Evolutionary conservation across 2,888 invertebrate species (phyloP), one percentile per base, ranked within the genome.

Genomic region (Frankliniella fusca): DNA sequence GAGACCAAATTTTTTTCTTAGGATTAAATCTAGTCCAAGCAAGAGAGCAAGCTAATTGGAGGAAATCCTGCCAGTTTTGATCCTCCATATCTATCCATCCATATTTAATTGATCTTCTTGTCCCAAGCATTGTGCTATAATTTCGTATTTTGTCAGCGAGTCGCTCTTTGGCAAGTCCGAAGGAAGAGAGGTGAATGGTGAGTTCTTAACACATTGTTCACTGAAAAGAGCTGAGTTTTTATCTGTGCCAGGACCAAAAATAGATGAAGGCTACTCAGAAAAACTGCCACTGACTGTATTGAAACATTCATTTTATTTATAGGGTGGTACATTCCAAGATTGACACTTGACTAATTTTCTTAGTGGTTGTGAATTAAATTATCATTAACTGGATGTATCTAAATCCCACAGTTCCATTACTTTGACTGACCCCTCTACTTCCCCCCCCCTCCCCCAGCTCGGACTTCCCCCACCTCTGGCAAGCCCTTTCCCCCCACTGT

Each of bases 201-300:
- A 54, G 12, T 9, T 54, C 54, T 9, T 15, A 15, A 54, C 15
- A 54, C 18, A 54, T 54, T 15, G 54, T 12, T 15, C 54, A 15
- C 70, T 70, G 70, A 70, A 70, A 70, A 23, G 70, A 70, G 70
- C 70, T n/a, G 10, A 70, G 23, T 70, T 20, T n/a, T 70, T 70
- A 9, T 23, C n/a, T 70, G 70, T 70, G 70, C 70, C 70, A 70
- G 23, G 70, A 70, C 70, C 70, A 70, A 70, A 70, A 70, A 70
- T 70, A 70, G 70, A 70, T 70, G n/a, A 23, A 70, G 70, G 70
- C 7, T 23, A 11, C 20, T 9, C 8, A 10, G 23, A 5, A 23
- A 10, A 70, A 70, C n/a, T 38, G 38, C 5, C 5, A 38, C 38
- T 38, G 5, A 11, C 23, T 70, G 7, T 20, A 5, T 23, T 20